Evolutionary conservation across 2,888 invertebrate species (phyloP).

Genomic region (Cryptocheilus praepositus): DNA sequence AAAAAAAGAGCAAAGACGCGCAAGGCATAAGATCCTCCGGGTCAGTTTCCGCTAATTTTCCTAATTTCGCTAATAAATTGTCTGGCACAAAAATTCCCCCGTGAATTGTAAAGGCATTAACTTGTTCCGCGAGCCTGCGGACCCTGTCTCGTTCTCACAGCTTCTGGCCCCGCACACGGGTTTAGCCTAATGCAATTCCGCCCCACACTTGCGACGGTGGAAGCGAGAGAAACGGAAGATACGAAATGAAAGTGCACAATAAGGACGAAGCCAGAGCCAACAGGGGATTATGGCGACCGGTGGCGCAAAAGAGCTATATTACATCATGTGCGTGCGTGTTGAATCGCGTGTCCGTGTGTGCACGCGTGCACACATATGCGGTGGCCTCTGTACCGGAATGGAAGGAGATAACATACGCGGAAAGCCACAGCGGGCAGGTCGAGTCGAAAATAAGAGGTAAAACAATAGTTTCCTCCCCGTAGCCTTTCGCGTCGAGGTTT

Average conservation of each 20-base stretch:
- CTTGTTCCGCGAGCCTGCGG: constrained; percentile 49
- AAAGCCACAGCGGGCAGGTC: constrained; percentile 23
- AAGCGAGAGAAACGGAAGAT: neutral
- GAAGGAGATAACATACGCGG: constrained; percentile 20
- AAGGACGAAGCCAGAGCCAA: constrained; percentile 11
- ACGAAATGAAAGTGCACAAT: no score
- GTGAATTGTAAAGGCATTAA: constrained; percentile 69
- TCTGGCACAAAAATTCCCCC: constrained; percentile 60
- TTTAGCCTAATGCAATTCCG: no score
- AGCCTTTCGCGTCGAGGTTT: constrained; percentile 27
- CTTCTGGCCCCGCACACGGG: neutral
- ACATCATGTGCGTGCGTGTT: constrained; percentile 17
- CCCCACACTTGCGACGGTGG: no score
- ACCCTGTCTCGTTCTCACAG: neutral
- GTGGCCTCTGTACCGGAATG: constrained; percentile 15
- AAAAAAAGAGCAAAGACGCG: constrained; percentile 29
- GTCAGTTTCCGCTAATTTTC: constrained; percentile 62
- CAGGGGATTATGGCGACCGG: constrained; percentile 16
- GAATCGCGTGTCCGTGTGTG: constrained; percentile 7
- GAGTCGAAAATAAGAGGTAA: constrained; percentile 42
- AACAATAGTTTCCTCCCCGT: constrained; percentile 36
- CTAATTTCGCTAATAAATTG: constrained; percentile 70
- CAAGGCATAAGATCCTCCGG: constrained; percentile 16
- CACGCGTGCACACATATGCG: neutral
- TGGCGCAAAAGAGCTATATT: constrained; percentile 27